Evolutionary conservation across 2,888 invertebrate genomes (phyloP).

Genomic region (Didymodactylos carnosus): DNA sequence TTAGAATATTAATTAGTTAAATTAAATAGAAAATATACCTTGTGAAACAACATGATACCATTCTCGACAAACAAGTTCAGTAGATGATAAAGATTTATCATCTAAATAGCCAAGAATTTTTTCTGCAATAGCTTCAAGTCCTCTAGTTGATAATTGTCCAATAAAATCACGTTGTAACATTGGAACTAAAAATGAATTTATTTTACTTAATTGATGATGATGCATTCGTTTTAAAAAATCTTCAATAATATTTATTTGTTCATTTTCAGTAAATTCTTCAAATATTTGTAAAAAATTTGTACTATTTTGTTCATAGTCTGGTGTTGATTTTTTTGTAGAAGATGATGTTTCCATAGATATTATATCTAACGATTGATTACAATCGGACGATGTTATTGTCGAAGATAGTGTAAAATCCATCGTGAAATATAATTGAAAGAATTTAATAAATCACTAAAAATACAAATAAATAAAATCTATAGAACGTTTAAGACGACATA

Average conservation of each 20-base stretch:
- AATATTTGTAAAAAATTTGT: neutral
- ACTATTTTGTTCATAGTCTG: neutral
- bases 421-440: too few species aligned
- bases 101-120: conserved; percentile 86
- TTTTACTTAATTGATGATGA: conserved; percentile 95
- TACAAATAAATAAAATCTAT: too few species aligned
- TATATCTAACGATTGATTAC: too few species aligned
- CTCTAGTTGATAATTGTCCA: conserved; percentile 86
- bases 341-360: too few species aligned
- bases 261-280: conserved; percentile 25
- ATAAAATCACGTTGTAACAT: conserved; percentile 98
- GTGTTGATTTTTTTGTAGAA: neutral
- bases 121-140: conserved; percentile 88
- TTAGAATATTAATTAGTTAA: too few species aligned
- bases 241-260: conserved; percentile 89
- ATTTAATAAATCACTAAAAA: too few species aligned
- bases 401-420: too few species aligned
- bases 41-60: conserved; percentile 81
- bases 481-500: too few species aligned
- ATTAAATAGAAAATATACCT: too few species aligned
- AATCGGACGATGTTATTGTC: too few species aligned
- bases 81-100: conserved; percentile 74
- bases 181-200: conserved; percentile 86
- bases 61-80: conserved; percentile 86
- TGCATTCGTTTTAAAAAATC: conserved; percentile 83